Base-by-base conservation (phyloP, 2,888 invertebrate genomes). In the Drosophila limbata region DNA sequence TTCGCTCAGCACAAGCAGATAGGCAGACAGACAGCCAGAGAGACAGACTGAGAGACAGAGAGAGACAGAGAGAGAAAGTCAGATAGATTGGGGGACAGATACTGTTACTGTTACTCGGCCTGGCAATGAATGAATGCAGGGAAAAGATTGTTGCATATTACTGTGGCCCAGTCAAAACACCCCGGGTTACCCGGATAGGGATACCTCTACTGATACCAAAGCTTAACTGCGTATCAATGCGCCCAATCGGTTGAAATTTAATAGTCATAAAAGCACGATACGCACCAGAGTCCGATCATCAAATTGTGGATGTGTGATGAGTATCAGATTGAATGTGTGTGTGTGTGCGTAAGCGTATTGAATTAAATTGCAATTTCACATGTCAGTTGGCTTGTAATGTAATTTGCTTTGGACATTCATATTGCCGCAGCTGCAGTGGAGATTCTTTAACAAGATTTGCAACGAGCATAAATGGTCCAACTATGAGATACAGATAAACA, bases 61-160 rank as follows among this genome's bases (percentile, higher is more conserved):
- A 17, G 56, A 19, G 11, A 37, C 19, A 37, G 9, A n/a, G 42
- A 15, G n/a, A n/a, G n/a, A n/a, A n/a, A n/a, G n/a, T n/a, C 25
- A 17, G 44, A 13, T 39, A 19, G 35, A 28, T 8, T 35, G 42
- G 17, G 19, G 33, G 21, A 42, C 44, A 48, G 39, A 56, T 31
- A 35, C 13, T 52, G 60, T 50, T 40, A 44, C 59, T 67, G 28
- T 28, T 8, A 8, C 28, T 25, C 51, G 39, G 66, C 47, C 57
- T 56, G 51, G 35, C 72, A 77, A 75, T 82, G 85, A 77, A 75
- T 82, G 85, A 82, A 79, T 80, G 61, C 55, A 62, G 61, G 63
- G 62, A 73, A 77, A 73, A 87, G 74, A 82, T 69, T 79, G 71
- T 76, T 69, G 68, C 76, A 84, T 67, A 76, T 78, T 78, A 77